Base-by-base conservation (phyloP, 2,888 invertebrate species). In the Chrysolina oricalcia region DNA sequence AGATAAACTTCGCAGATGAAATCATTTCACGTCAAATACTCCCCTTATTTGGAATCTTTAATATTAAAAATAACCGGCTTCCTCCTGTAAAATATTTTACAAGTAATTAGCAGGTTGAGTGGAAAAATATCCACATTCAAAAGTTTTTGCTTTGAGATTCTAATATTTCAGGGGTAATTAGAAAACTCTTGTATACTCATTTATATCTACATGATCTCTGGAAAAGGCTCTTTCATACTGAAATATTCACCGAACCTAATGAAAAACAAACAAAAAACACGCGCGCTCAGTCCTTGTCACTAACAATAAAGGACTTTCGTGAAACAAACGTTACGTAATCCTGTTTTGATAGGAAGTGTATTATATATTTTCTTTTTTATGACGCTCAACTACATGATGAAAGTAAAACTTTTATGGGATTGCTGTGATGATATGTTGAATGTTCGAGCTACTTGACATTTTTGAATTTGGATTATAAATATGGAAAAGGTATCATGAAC, bases 251-350 rank as follows among this genome's bases (percentile, higher is more conserved):
- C 43, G 66, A 46, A 43, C 53, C 50, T 68, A 71, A 71, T 71
- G 21, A 71, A 71, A 71, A 71, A 65, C 65, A 64, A 64, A 71
- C 50, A 71, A 65, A 71, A 56, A 71, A 71, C 43, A 43, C n/a
- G 11, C 62, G 27, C 41, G 50, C 64, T 53, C 23, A 53, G 67
- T 48, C 46, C 67, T 50, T 67, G 67, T 50, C 67, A 67, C 35
- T 15, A 50, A 48, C 67, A 67, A 23, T 50, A 53, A 67, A 50
- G 67, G 40, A 50, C 67, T 23, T 59, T 35, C 59, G 9, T 59
- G 59, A 21, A 53, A 27, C 59, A 35, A 35, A 59, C 59, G 35
- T 10, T 59, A 59, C 59, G 59, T 59, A 59, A 59, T 59, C 59
- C 59, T 59, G 59, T 59, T 59, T 59, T 59, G 59, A 59, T 59